phyloP scores from a whole-genome alignment of 2,888 invertebrate genomes.

The Agrotis exclamationis region DNA sequence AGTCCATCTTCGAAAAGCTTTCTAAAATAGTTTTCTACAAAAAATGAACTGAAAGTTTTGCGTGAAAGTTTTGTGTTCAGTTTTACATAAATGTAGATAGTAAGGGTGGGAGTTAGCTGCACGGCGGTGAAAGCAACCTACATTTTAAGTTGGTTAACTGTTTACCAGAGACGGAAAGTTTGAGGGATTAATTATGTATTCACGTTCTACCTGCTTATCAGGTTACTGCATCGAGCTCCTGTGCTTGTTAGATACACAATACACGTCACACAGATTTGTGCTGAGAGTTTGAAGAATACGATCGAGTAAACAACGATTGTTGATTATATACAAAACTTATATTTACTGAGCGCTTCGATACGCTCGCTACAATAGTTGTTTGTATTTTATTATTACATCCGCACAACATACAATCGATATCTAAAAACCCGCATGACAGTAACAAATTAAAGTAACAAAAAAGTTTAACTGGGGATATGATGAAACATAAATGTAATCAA shows the following conservation, averaged over 20 bases:
- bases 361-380: slow-evolving; percentile 7
- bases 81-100: slow-evolving; percentile 44
- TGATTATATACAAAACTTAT: neutral
- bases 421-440: slow-evolving; percentile 13
- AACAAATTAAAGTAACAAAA: slow-evolving; percentile 48
- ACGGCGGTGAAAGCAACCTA: slow-evolving; percentile 37
- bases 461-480: slow-evolving; percentile 33
- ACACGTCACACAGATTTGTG: neutral
- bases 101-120: slow-evolving; percentile 44
- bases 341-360: neutral
- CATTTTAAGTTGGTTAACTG: slow-evolving; percentile 53
- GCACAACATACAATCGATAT: slow-evolving; percentile 2
- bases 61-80: slow-evolving; percentile 38
- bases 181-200: slow-evolving; percentile 59
- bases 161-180: slow-evolving; percentile 55
- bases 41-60: slow-evolving; percentile 29
- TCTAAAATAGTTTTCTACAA: slow-evolving; percentile 31
- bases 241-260: slow-evolving; percentile 27
- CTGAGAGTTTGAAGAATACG: neutral
- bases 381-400: slow-evolving; percentile 1
- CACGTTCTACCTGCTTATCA: slow-evolving; percentile 48
- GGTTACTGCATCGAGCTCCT: slow-evolving; percentile 22
- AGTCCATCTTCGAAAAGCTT: slow-evolving; percentile 52
- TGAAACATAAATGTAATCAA: slow-evolving; percentile 47
- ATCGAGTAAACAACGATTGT: neutral